Evolutionary conservation across 2,888 invertebrate genomes (phyloP), one percentile per base, ranked within the genome.

Genomic region (Zelleria hepariella): DNA sequence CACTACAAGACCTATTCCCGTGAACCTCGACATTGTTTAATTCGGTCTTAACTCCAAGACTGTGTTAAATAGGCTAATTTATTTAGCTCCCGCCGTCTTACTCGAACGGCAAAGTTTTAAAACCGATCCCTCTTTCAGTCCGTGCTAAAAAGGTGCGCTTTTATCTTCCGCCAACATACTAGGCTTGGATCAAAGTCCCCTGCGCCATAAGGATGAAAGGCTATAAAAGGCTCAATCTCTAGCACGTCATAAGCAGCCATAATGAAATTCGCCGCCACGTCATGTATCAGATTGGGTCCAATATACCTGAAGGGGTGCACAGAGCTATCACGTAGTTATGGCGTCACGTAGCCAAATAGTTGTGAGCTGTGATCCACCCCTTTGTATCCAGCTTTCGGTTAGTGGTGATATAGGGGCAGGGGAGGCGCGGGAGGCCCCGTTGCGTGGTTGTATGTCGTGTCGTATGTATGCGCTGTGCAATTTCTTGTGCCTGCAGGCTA

Each of bases 241-340:
- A 63, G 67, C 72, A 74, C 73, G 75, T 75, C 77, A 77, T 78
- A 74, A 78, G 71, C 74, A 77, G 72, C 80, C 78, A 75, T 85
- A 85, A 86, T 86, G 79, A 83, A 85, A 86, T 85, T 83, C 79
- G 72, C 74, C 70, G 74, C 74, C 73, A 78, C 75, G 78, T 77
- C 80, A 86, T 82, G 79, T 85, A 85, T 78, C 78, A 75, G 82
- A 85, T 86, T 82, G 82, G 81, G 74, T 82, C 76, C 82, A 80
- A 83, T 83, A 82, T 77, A 74, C 82, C 80, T 74, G 72, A 68
- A 80, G 82, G 78, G 77, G 71, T 75, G 73, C 76, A 76, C 68
- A 65, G 66, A 71, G 66, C 72, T 71, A 75, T 73, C 70, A 75
- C 67, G 67, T 68, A 72, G 70, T 70, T 63, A 62, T 62, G 59